Conservation (phyloP, 2,113 vertebrate genomes). For the Perca schrenkii region DNA sequence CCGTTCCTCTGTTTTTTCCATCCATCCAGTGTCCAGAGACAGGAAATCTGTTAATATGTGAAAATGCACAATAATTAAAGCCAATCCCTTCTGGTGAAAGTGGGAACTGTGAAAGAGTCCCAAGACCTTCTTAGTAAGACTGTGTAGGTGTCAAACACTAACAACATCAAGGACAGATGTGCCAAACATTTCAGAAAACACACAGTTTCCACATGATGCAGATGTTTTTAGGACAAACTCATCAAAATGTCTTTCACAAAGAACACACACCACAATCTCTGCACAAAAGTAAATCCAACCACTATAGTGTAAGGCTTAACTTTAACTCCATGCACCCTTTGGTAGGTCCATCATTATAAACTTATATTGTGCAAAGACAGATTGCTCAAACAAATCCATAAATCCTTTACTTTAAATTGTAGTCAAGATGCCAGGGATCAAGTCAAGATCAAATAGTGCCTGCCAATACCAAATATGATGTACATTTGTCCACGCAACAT, state of each 20-base stretch:
- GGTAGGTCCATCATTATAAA: background rate
- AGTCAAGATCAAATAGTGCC: background rate
- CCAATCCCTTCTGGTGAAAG: conserved; percentile 33
- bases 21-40: conserved; percentile 45
- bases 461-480: background rate
- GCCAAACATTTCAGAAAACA: conserved; percentile 9
- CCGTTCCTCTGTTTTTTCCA: conserved; percentile 31
- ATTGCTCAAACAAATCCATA: background rate
- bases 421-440: background rate
- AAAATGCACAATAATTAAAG: conserved; percentile 58
- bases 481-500: background rate
- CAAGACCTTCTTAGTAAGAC: conserved; percentile 5
- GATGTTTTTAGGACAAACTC: conserved; percentile 1
- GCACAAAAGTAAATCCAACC: background rate
- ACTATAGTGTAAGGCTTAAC: background rate
- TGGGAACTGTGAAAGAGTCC: conserved; percentile 29
- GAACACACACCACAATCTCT: background rate
- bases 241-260: background rate
- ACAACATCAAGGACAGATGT: conserved; percentile 50
- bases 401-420: conserved; percentile 3
- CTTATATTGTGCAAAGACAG: background rate
- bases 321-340: background rate
- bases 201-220: conserved; percentile 8
- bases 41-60: conserved; percentile 66
- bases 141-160: conserved; percentile 61